A percentile compares a stretch with the other conserved stretches of the same genome.
Conservation (phyloP, 92 coral and sea anemone species). For the Siderastrea radians region DNA sequence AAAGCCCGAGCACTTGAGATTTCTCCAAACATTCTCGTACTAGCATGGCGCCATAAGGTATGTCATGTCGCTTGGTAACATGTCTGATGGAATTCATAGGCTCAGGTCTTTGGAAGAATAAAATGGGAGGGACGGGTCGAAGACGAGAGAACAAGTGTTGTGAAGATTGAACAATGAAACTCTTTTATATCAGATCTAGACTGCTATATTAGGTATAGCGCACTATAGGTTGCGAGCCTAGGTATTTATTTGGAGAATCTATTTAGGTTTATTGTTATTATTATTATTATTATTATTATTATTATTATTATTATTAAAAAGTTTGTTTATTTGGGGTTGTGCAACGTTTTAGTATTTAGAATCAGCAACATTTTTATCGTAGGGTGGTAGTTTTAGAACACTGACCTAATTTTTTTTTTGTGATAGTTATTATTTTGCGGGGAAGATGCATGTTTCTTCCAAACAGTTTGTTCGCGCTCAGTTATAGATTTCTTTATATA, state of each 20-base stretch:
- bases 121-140: too few relatives aligned
- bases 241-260: neutral
- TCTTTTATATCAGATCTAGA: neutral
- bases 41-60: neutral
- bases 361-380: neutral
- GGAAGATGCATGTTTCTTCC: neutral
- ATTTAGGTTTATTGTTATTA: neutral
- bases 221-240: neutral
- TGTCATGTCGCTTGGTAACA: constrained; percentile 5
- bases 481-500: neutral
- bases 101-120: neutral
- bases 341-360: neutral
- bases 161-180: neutral
- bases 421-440: too few relatives aligned
- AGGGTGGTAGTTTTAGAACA: too few relatives aligned
- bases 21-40: too few relatives aligned
- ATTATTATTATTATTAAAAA: too few relatives aligned
- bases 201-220: neutral
- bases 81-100: neutral
- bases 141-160: neutral
- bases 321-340: neutral
- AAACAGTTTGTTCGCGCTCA: neutral
- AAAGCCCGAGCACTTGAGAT: too few relatives aligned
- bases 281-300: too few relatives aligned
- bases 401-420: too few relatives aligned